A percentile compares a stretch with the other conserved stretches of the same genome.
Evolutionary conservation across 2,797 vertebrate species (phyloP).

Genomic region (Platyrinchus mystaceus): DNA sequence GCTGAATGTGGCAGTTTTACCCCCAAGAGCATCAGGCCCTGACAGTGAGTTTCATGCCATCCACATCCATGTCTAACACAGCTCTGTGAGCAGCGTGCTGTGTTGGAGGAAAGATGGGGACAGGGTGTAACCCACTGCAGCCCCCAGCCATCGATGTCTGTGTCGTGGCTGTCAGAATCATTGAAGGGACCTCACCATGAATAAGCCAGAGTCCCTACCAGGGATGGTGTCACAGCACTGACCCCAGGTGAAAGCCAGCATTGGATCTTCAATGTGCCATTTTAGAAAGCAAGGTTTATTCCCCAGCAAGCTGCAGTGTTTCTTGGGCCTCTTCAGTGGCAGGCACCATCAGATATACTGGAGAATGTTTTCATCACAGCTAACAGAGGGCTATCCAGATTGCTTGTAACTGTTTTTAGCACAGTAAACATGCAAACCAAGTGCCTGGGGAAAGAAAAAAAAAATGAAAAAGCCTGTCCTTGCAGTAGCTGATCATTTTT

Average conservation of each 20-base stretch:
- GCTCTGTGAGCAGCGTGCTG: fast-evolving
- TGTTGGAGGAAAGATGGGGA: background rate
- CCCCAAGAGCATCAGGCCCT: background rate
- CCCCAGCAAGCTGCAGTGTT: background rate
- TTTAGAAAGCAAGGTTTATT: background rate
- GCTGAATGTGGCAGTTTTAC: background rate
- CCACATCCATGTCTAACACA: background rate
- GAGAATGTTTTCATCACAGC: constrained; percentile 66
- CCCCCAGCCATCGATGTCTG: background rate
- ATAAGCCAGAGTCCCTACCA: background rate
- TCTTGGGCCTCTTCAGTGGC: constrained; percentile 2
- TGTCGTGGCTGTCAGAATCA: background rate
- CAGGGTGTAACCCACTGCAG: fast-evolving
- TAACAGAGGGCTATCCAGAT: constrained; percentile 68
- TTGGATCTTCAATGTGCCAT: fast-evolving
- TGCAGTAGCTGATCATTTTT: constrained; percentile 43
- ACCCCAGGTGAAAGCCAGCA: background rate
- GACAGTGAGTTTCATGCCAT: background rate
- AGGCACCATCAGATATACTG: background rate
- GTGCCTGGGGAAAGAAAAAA: background rate
- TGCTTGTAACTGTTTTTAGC: constrained; percentile 69
- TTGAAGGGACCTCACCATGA: background rate
- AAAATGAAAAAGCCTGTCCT: background rate
- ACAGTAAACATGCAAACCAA: constrained; percentile 66
- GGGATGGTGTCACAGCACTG: background rate